Evolutionary conservation across 2,888 invertebrate genomes (phyloP).

Genomic region (Andrena bicolor): DNA sequence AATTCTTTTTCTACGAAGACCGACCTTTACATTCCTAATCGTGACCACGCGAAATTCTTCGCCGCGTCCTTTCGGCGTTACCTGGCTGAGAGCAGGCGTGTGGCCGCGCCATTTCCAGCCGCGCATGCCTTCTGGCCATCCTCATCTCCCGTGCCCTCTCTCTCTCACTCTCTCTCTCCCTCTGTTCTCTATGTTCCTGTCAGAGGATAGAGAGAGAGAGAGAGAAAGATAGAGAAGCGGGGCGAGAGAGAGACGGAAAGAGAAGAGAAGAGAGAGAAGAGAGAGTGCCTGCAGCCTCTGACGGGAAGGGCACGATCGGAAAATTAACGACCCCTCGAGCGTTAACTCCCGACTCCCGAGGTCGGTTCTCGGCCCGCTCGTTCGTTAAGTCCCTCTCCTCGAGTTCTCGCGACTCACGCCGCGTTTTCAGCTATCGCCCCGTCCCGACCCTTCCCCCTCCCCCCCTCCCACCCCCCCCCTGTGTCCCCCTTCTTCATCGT

Average conservation of each 20-base stretch:
- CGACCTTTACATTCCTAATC: conserved; percentile 68
- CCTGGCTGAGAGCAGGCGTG: conserved; percentile 48
- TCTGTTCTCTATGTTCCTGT: conserved; percentile 2
- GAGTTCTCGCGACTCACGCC: conserved; percentile 72
- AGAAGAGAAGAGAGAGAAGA: conserved; percentile 6
- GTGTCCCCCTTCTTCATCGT: not conserved
- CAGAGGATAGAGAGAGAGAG: not conserved
- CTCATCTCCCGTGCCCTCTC: conserved; percentile 20
- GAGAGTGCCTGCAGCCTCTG: conserved; percentile 72
- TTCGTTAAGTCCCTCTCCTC: conserved; percentile 75
- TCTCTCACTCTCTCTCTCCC: conserved; percentile 15
- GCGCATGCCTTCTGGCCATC: conserved; percentile 71
- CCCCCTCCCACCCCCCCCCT: conserved; percentile 10
- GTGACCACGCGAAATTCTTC: conserved; percentile 69
- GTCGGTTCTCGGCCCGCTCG: conserved; percentile 71
- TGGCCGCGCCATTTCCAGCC: conserved; percentile 70
- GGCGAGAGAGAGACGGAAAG: not conserved
- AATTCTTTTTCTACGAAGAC: conserved; percentile 48
- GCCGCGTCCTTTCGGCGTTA: conserved; percentile 61
- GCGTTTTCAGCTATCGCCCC: conserved; percentile 70
- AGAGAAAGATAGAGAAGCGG: not conserved
- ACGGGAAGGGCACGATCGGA: conserved; percentile 78
- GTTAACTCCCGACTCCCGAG: conserved; percentile 75
- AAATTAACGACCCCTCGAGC: conserved; percentile 81
- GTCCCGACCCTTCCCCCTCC: conserved; percentile 13